phyloP scores from a whole-genome alignment of 2,797 vertebrate species.

The Anas capensis region DNA sequence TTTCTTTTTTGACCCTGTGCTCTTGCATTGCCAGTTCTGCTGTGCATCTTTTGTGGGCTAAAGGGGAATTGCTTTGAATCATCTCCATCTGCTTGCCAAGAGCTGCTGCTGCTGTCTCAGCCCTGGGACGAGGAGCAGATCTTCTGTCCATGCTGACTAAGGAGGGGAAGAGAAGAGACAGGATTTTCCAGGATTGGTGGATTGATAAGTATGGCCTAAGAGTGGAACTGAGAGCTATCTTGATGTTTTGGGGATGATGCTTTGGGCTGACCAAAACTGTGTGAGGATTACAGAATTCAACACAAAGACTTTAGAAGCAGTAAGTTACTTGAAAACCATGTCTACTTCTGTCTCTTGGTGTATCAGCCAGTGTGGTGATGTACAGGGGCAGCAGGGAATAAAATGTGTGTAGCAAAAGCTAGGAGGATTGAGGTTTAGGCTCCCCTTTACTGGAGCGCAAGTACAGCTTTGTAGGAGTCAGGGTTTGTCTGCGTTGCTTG shows the following conservation, averaged over 20 bases:
- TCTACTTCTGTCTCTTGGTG: neutral
- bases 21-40: neutral
- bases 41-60: neutral
- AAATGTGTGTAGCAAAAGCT: neutral
- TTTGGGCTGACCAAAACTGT: neutral
- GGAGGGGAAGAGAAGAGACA: neutral
- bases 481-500: neutral
- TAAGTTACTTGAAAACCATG: neutral
- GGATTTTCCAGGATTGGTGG: neutral
- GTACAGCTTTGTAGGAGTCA: neutral
- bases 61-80: neutral
- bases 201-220: neutral
- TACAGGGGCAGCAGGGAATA: neutral
- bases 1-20: neutral
- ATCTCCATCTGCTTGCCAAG: neutral
- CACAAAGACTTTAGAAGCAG: neutral
- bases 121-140: neutral
- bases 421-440: neutral
- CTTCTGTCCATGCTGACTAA: neutral
- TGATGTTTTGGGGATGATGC: neutral
- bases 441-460: neutral
- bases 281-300: neutral
- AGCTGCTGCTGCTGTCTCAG: neutral
- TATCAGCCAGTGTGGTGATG: neutral
- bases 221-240: neutral